A percentile compares a stretch with the other conserved stretches of the same genome.
Evolutionary conservation across 2,797 vertebrate species (phyloP).

Genomic region (Dendrocincla tyrannina): DNA sequence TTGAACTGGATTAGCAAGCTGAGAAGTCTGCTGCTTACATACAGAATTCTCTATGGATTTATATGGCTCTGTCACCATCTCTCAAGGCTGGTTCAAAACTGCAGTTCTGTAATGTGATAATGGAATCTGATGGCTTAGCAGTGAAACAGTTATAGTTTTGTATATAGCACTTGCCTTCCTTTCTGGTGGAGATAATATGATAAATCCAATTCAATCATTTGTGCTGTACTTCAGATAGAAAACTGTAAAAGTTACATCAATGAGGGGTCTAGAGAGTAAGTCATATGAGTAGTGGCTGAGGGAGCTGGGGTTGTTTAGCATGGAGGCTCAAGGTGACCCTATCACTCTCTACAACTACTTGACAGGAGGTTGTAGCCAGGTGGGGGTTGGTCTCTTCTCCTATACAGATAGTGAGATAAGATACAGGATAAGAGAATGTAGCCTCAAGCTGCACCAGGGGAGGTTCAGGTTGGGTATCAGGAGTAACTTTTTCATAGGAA

Average conservation of each 20-base stretch:
- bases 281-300: not conserved
- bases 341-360: not conserved
- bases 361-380: not conserved
- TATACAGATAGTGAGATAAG: not conserved
- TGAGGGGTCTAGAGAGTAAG: not conserved
- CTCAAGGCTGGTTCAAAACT: not conserved
- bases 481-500: not conserved
- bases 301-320: not conserved
- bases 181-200: not conserved
- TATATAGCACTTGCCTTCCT: not conserved
- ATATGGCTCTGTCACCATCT: not conserved
- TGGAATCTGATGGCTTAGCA: not conserved
- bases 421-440: not conserved
- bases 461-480: not conserved
- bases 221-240: not conserved
- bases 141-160: not conserved
- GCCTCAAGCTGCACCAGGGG: not conserved
- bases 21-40: not conserved
- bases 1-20: not conserved
- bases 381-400: fast-evolving
- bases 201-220: not conserved
- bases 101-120: not conserved
- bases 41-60: not conserved
- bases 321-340: not conserved
- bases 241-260: not conserved